A percentile compares a stretch with the other conserved stretches of the same genome.
phyloP scores from a whole-genome alignment of 2,797 vertebrate species.

The Premnoplex brunnescens region DNA sequence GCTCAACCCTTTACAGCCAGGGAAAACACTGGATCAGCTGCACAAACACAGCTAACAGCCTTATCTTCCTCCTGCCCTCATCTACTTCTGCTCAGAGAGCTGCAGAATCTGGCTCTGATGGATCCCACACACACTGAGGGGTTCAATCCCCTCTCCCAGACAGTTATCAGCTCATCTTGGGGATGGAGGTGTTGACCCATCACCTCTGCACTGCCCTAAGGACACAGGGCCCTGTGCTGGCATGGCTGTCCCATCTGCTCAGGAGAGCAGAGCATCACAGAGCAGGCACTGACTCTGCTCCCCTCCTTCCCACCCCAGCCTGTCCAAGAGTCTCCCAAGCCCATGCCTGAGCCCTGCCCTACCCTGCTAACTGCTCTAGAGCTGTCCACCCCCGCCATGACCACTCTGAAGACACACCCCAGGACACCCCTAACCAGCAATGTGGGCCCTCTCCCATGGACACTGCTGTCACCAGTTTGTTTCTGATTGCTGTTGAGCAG shows the following conservation, averaged over 20 bases:
- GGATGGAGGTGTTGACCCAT: neutral
- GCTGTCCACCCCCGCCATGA: neutral
- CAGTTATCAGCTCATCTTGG: neutral
- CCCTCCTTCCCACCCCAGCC: neutral
- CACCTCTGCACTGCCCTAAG: neutral
- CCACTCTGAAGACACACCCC: neutral
- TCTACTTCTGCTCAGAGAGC: neutral
- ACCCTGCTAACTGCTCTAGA: neutral
- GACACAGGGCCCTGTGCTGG: neutral
- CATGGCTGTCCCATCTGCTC: too few relatives aligned
- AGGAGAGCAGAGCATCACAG: neutral
- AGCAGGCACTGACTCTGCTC: neutral
- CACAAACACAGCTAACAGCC: neutral
- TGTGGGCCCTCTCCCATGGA: neutral
- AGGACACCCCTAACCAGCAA: neutral
- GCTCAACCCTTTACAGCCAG: neutral
- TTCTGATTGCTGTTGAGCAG: neutral
- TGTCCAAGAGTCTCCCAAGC: neutral
- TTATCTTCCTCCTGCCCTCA: neutral
- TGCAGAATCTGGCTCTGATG: accelerated
- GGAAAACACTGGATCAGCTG: neutral
- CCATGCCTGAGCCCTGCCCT: neutral
- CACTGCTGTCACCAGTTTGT: neutral
- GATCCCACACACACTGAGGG: neutral
- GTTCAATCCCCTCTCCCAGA: neutral